Evolutionary conservation across 2,888 invertebrate genomes (phyloP).

Genomic region (Scrobipalpa atriplicella): DNA sequence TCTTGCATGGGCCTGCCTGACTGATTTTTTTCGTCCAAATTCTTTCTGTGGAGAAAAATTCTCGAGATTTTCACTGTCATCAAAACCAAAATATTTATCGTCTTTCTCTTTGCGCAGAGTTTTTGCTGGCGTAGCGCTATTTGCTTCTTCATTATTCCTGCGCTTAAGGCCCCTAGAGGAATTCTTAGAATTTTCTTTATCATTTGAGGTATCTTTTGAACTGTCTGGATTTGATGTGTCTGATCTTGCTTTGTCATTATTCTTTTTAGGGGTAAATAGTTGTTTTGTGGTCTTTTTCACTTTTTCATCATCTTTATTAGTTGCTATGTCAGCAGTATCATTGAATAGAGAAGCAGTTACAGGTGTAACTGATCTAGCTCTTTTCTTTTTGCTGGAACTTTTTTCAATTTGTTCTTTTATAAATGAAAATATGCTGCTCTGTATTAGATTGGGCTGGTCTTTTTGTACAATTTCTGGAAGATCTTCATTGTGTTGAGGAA

Average conservation of each 20-base stretch:
- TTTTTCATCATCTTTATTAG: constrained; percentile 37
- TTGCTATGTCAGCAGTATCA: constrained; percentile 35
- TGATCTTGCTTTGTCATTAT: constrained; percentile 6
- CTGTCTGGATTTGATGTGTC: constrained; percentile 31
- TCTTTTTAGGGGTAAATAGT: constrained; percentile 35
- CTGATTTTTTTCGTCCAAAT: constrained; percentile 44
- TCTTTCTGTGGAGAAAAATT: constrained; percentile 66
- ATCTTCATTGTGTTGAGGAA: constrained; percentile 50
- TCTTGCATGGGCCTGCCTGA: constrained; percentile 51
- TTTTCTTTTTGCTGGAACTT: constrained; percentile 62
- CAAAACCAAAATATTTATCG: constrained; percentile 73
- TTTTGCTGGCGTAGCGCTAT: constrained; percentile 37
- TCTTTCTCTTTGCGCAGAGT: constrained; percentile 47
- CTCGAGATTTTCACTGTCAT: constrained; percentile 66
- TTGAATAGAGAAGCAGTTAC: constrained; percentile 17
- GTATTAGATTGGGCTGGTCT: constrained; percentile 58
- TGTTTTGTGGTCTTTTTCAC: constrained; percentile 29
- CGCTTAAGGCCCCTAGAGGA: constrained; percentile 30
- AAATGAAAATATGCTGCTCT: constrained; percentile 74
- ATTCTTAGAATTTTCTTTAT: constrained; percentile 45
- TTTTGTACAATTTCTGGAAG: constrained; percentile 51
- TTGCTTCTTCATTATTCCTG: constrained; percentile 37
- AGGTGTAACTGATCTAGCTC: constrained; percentile 53
- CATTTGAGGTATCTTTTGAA: constrained; percentile 33
- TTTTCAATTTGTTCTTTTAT: constrained; percentile 69